Conservation (phyloP, 2,113 vertebrate species). For the Rhinopithecus roxellana region DNA sequence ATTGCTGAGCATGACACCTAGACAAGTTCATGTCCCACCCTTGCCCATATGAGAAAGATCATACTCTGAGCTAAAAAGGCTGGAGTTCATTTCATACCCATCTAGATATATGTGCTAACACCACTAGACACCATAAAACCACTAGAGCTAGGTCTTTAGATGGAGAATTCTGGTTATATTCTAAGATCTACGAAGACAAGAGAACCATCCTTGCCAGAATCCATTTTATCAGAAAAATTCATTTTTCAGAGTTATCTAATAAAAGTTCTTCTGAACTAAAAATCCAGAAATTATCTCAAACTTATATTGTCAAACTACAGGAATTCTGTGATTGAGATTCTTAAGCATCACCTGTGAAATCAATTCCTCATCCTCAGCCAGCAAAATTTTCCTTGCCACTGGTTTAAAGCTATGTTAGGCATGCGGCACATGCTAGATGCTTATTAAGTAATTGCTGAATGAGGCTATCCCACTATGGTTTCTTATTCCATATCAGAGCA, state of each 20-base stretch:
- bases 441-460: not conserved
- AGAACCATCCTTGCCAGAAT: not conserved
- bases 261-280: constrained; percentile 30
- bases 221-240: constrained; percentile 27
- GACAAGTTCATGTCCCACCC: not conserved
- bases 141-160: not conserved
- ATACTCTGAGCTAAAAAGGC: not conserved
- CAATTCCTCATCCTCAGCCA: not conserved
- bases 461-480: not conserved
- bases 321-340: constrained; percentile 15
- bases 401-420: not conserved
- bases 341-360: not conserved
- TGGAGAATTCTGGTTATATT: not conserved
- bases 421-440: not conserved
- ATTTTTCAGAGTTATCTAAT: constrained; percentile 30
- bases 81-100: not conserved
- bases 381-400: not conserved
- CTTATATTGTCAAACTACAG: not conserved
- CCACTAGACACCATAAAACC: not conserved
- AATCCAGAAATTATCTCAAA: constrained; percentile 5
- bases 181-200: constrained; percentile 25
- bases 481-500: constrained; percentile 22
- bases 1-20: not conserved
- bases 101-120: not conserved
- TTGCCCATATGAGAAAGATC: not conserved